Percentiles rank a stretch among this genome's conserved stretches.
Conservation (phyloP, 2,797 vertebrate species). For the Sebastes vulpes region DNA sequence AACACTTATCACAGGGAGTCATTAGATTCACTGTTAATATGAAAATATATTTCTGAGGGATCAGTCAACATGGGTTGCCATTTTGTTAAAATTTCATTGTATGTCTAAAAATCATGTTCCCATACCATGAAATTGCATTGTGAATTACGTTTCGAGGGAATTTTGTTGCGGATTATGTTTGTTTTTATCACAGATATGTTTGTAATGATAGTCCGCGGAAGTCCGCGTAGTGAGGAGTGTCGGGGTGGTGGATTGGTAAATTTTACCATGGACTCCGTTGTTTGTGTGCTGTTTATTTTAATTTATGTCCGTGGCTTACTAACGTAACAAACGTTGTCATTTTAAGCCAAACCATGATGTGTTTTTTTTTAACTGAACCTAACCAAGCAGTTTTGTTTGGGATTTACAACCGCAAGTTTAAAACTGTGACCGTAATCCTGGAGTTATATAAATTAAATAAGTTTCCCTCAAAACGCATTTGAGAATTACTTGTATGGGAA, state of each 20-base stretch:
- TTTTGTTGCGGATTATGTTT: accelerated
- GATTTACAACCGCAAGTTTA: not conserved
- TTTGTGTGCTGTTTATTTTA: not conserved
- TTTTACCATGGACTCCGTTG: too few species aligned
- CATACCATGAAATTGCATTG: too few species aligned
- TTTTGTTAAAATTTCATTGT: not conserved
- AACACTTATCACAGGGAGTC: not conserved
- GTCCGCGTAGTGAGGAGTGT: too few species aligned
- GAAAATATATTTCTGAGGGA: not conserved
- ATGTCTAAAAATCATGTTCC: accelerated
- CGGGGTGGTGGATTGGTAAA: accelerated
- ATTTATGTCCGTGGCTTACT: not conserved
- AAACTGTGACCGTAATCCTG: not conserved
- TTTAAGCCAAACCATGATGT: not conserved
- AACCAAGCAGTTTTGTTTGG: not conserved
- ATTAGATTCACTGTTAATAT: not conserved
- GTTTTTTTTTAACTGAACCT: not conserved
- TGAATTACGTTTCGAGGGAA: accelerated
- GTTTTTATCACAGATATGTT: too few species aligned
- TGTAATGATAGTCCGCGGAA: too few species aligned
- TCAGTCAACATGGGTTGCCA: not conserved
- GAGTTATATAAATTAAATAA: not conserved
- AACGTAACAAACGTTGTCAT: accelerated
- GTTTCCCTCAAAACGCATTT: too few species aligned
- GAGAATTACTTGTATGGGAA: not conserved